phyloP scores from a whole-genome alignment of 2,113 vertebrate species.

The Hepsetus odoe region DNA sequence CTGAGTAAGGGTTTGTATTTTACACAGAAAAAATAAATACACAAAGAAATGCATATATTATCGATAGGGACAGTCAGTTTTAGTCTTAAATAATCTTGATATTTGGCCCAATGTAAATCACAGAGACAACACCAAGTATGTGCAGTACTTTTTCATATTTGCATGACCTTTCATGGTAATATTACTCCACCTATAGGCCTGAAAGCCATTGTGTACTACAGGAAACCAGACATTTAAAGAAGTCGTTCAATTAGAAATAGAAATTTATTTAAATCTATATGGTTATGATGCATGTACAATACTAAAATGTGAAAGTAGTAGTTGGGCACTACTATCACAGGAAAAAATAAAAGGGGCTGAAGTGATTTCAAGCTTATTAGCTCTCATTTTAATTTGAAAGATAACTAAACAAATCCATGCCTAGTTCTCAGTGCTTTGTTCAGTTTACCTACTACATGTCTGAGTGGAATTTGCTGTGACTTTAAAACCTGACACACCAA shows the following conservation, averaged over 20 bases:
- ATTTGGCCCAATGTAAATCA: too few relatives aligned
- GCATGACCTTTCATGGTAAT: too few relatives aligned
- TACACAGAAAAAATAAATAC: too few relatives aligned
- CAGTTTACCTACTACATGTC: not conserved
- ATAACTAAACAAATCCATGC: not conserved
- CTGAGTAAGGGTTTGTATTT: too few relatives aligned
- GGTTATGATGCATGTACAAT: constrained; percentile 10
- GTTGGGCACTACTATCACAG: constrained; percentile 19
- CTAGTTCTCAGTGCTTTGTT: not conserved
- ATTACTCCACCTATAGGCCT: not conserved
- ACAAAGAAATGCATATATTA: too few relatives aligned
- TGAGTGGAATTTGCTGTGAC: not conserved
- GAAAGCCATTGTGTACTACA: too few relatives aligned
- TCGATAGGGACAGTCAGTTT: too few relatives aligned
- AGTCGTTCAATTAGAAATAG: too few relatives aligned
- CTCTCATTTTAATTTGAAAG: not conserved
- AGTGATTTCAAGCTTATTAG: not conserved
- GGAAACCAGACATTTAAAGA: too few relatives aligned
- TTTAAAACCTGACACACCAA: constrained; percentile 2
- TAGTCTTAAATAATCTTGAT: too few relatives aligned
- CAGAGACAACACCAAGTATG: too few relatives aligned
- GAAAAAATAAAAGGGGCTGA: not conserved
- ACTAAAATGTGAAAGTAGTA: constrained; percentile 9
- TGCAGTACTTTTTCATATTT: too few relatives aligned
- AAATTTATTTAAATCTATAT: constrained; percentile 33